These are phyloP conservation scores for Deilephila elpenor DNA, from an alignment of 2,888 invertebrate genomes.

Conservation along the genomic window DNA sequence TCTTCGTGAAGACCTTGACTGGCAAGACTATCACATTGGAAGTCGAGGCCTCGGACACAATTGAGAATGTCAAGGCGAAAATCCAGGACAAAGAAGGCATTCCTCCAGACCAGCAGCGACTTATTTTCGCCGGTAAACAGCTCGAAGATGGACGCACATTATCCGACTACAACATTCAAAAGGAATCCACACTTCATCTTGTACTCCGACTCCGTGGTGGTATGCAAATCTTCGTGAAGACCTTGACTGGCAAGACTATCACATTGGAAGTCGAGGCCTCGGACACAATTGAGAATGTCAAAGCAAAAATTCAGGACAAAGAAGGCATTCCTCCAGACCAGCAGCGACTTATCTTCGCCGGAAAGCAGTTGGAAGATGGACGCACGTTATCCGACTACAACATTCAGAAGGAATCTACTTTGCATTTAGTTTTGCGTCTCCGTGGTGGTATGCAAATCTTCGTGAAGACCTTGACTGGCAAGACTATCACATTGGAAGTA, in stretches of 20 bases:
- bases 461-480: conserved; percentile 51
- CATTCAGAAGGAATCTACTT: conserved; percentile 49
- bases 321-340: conserved; percentile 55
- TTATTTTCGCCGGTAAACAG: conserved; percentile 54
- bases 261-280: conserved; percentile 49
- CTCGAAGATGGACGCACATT: conserved; percentile 52
- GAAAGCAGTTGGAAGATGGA: conserved; percentile 51
- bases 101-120: conserved; percentile 50
- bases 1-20: conserved; percentile 51
- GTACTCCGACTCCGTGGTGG: conserved; percentile 51
- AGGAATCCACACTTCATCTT: conserved; percentile 48
- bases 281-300: conserved; percentile 53
- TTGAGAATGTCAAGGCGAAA: conserved; percentile 52
- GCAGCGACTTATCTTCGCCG: conserved; percentile 51
- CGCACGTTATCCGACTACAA: conserved; percentile 52
- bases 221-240: conserved; percentile 54
- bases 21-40: conserved; percentile 53
- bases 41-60: conserved; percentile 51
- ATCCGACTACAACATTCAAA: conserved; percentile 52
- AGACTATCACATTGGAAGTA: conserved; percentile 51
- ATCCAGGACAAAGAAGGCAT: conserved; percentile 55
- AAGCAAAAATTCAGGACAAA: conserved; percentile 53
- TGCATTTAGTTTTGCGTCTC: conserved; percentile 47
- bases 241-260: conserved; percentile 50
- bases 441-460: conserved; percentile 56